phyloP scores from a whole-genome alignment of 2,888 invertebrate species.

The Apotomis betuletana region DNA sequence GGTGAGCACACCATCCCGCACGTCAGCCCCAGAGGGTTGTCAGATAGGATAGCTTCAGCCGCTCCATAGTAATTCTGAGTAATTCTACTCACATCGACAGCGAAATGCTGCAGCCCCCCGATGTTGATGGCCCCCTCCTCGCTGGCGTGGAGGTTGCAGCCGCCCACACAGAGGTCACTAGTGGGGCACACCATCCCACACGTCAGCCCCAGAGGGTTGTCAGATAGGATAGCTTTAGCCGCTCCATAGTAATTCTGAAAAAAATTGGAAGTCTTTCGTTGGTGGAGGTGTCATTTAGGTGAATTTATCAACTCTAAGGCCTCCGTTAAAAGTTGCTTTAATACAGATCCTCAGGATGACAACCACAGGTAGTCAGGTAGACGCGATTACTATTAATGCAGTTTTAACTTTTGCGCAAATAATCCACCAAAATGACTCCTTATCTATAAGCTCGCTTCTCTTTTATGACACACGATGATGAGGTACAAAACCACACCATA shows the following conservation, averaged over 20 bases:
- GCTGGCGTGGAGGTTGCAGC: slow-evolving; percentile 97
- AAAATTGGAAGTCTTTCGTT: too few species aligned
- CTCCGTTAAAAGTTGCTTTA: too few species aligned
- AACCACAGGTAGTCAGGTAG: too few species aligned
- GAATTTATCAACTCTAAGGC: too few species aligned
- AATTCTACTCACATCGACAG: slow-evolving; percentile 89
- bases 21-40: slow-evolving; percentile 97
- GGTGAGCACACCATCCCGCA: slow-evolving; percentile 99
- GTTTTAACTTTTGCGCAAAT: too few species aligned
- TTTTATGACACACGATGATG: too few species aligned
- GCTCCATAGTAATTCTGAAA: slow-evolving; percentile 98
- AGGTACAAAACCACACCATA: too few species aligned
- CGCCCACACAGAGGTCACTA: slow-evolving; percentile 98
- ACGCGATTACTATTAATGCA: too few species aligned
- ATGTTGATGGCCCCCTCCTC: slow-evolving; percentile 99
- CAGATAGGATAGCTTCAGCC: slow-evolving; percentile 97
- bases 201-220: slow-evolving; percentile 97
- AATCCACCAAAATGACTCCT: too few species aligned
- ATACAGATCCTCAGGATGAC: too few species aligned
- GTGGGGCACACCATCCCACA: slow-evolving; percentile 99
- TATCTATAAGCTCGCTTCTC: too few species aligned
- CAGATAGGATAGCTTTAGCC: slow-evolving; percentile 97
- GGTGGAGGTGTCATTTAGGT: background rate
- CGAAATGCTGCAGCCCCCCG: slow-evolving; percentile 98
- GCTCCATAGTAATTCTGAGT: slow-evolving; percentile 98